Base-by-base conservation (phyloP, 92 coral and sea anemone genomes). In the Zoanthus gigantus region DNA sequence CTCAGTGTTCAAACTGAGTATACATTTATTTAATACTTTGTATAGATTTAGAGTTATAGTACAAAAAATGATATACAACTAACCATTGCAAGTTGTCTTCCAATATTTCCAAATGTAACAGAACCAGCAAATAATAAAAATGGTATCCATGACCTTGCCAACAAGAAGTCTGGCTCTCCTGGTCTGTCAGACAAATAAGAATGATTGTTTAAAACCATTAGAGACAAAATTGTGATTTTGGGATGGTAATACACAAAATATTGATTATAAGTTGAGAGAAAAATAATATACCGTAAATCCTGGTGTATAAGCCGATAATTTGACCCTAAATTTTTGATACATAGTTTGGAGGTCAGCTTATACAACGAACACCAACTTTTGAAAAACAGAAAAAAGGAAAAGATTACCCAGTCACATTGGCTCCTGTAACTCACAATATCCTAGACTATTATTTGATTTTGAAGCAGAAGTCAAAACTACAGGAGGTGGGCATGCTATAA, bases 51-150 rank as follows among this genome's bases (percentile, higher is more conserved):
- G 15, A 3, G 60, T 15, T 15, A 54, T 9, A 54, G 60, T 14
- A 69, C 4, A 71, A 71, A 71, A 31, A 54, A 9, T 54, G 60
- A 7, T 37, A 2, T 1, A 37, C 1, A 71, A 83, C 94, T 85
- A 72, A 96, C 95, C 99, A 97, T 91, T 66, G 99, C 99, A 67
- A 97, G 95, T 83, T 97, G 99, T 88, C 98, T 91, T 63, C 99
- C 99, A 85, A 97, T 95, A 63, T 96, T 92, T 28, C 99, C 98
- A 92, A 97, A 89, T 77, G 99, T 97, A 44, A 97, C 95, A 15
- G 95, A 95, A 57, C 94, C 99, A 65, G 96, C 91, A 80, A 97
- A 97, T 84, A 97, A 92, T 42, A 94, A 86, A 68, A 93, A 95
- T 18, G 98, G 98, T 46, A 97, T 91, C 97, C 97, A 94, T 10